Conservation (phyloP, 1,140 invertebrate genomes). For the Ectropis grisescens region DNA sequence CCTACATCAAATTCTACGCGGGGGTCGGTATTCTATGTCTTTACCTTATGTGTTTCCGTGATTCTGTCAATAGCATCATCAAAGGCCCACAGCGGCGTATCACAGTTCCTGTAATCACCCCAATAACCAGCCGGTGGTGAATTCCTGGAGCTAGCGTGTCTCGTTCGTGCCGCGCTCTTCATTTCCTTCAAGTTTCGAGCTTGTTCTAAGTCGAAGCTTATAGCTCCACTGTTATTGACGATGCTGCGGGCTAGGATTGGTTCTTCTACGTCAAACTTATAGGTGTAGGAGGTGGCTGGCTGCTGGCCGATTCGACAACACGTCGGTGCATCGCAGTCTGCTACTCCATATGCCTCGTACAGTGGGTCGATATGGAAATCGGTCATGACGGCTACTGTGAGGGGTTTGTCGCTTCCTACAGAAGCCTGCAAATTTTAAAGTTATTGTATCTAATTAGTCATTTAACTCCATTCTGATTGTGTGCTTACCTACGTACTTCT, state of each 20-base stretch:
- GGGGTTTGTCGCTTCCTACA: conserved; percentile 9
- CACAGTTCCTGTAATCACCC: conserved; percentile 84
- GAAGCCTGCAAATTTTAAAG: conserved; percentile 7
- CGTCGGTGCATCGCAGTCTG: conserved; percentile 79
- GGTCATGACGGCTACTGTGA: conserved; percentile 79
- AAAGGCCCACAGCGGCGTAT: conserved; percentile 78
- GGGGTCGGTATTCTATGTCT: too few species aligned
- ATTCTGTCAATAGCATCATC: conserved; percentile 73
- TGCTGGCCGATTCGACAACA: conserved; percentile 81
- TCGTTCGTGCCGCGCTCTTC: conserved; percentile 10
- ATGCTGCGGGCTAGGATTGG: conserved; percentile 20
- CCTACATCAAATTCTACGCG: too few species aligned
- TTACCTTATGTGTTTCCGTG: conserved; percentile 67
- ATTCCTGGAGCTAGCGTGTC: conserved; percentile 9
- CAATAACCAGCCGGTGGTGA: conserved; percentile 77
- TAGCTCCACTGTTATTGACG: conserved; percentile 15
- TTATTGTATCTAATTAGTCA: too few species aligned
- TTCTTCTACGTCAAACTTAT: conserved; percentile 19
- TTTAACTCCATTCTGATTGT: too few species aligned
- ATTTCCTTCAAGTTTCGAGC: conserved; percentile 20
- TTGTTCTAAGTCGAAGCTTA: conserved; percentile 33
- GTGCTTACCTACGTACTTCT: too few species aligned
- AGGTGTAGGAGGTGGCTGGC: conserved; percentile 7
- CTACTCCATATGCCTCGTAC: conserved; percentile 77
- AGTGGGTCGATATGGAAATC: conserved; percentile 86